Conservation (phyloP, 2,797 vertebrate genomes). For the Hipposideros larvatus region DNA sequence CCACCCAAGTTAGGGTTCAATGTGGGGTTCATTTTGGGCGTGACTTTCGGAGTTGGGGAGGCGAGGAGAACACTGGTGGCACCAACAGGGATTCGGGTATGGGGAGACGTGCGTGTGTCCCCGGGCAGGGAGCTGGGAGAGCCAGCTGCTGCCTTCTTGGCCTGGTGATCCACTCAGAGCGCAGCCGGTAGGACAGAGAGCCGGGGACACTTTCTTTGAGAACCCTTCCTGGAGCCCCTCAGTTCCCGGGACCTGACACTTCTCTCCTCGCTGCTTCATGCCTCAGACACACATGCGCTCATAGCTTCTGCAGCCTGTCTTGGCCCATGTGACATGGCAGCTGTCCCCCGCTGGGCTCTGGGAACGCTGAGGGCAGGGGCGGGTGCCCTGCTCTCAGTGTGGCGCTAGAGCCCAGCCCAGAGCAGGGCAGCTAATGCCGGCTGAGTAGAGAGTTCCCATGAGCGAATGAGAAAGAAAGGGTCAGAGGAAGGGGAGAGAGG, state of each 20-base stretch:
- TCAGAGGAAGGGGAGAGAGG: not conserved
- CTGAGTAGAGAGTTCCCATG: no score
- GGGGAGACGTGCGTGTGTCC: rapidly evolving
- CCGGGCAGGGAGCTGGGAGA: not conserved
- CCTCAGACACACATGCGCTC: not conserved
- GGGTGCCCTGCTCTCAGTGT: not conserved
- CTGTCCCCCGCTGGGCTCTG: not conserved
- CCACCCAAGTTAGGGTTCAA: not conserved
- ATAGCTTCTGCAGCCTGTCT: not conserved
- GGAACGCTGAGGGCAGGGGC: not conserved
- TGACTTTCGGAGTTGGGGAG: not conserved
- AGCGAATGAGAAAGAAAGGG: not conserved
- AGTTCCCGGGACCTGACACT: rapidly evolving
- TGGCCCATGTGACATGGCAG: rapidly evolving
- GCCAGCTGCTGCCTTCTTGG: not conserved
- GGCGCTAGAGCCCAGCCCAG: not conserved
- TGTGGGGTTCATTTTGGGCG: not conserved
- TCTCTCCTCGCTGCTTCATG: not conserved
- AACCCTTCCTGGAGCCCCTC: not conserved
- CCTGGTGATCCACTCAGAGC: not conserved
- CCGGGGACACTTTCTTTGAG: not conserved
- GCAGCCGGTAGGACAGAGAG: rapidly evolving
- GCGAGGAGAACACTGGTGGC: rapidly evolving
- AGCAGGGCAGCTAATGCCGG: not conserved
- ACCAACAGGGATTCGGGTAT: rapidly evolving